These are phyloP conservation scores for Choreutis nemorana DNA, from an alignment of 2,888 invertebrate genomes.

Conservation along the genomic window DNA sequence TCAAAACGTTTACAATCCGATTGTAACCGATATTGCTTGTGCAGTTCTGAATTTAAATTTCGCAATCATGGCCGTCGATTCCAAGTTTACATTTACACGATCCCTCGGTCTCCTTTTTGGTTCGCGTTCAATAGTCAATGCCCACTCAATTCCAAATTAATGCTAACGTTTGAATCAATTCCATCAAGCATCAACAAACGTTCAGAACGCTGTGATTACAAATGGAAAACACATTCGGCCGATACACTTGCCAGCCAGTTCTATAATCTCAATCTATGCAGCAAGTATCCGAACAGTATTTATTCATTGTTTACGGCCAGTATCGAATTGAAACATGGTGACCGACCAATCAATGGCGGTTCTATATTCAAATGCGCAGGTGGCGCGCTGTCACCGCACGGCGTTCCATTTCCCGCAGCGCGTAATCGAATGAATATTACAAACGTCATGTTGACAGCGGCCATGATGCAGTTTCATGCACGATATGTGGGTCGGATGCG, in stretches of 20 bases:
- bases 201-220: neutral
- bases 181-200: slow-evolving; percentile 27
- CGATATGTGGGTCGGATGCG: slow-evolving; percentile 45
- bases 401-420: slow-evolving; percentile 50
- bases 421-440: slow-evolving; percentile 64
- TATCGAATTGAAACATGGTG: slow-evolving; percentile 12
- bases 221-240: neutral
- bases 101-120: slow-evolving; percentile 23
- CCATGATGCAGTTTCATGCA: slow-evolving; percentile 32
- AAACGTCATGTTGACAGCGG: slow-evolving; percentile 48
- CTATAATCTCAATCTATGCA: neutral
- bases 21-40: slow-evolving; percentile 45
- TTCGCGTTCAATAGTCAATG: slow-evolving; percentile 16
- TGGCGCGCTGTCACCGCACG: slow-evolving; percentile 45
- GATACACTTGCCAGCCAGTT: neutral
- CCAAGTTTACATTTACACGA: no score
- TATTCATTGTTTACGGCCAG: slow-evolving; percentile 36
- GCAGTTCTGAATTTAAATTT: slow-evolving; percentile 42
- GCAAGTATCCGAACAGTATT: slow-evolving; percentile 14
- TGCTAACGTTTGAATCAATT: slow-evolving; percentile 29
- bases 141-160: slow-evolving; percentile 25
- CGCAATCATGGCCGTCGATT: slow-evolving; percentile 15
- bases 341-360: slow-evolving; percentile 24
- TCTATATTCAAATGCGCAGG: slow-evolving; percentile 28
- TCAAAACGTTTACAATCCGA: slow-evolving; percentile 32